A percentile compares a stretch with the other conserved stretches of the same genome.
Evolutionary conservation across 92 coral and sea anemone species (phyloP).

Genomic region (Nematostella vectensis): DNA sequence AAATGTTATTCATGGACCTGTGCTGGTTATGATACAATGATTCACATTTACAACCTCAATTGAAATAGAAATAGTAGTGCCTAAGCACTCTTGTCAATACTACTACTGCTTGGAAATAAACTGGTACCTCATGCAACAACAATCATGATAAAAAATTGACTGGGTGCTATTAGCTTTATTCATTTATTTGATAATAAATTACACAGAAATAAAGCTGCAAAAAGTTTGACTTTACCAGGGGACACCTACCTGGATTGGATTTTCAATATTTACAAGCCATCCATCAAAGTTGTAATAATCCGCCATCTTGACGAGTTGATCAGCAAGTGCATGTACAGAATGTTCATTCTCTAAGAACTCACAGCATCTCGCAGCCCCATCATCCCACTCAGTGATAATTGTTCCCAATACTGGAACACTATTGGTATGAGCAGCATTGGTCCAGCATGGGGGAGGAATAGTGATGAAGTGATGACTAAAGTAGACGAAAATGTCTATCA

Average conservation of each 20-base stretch:
- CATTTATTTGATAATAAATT: too few relatives aligned
- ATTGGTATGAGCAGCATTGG: conserved; percentile 96
- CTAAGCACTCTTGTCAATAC: too few relatives aligned
- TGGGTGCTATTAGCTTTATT: too few relatives aligned
- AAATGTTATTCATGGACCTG: too few relatives aligned
- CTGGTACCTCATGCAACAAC: too few relatives aligned
- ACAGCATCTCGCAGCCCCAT: conserved; percentile 66
- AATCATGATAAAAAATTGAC: too few relatives aligned
- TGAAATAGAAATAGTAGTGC: too few relatives aligned
- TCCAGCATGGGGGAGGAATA: conserved; percentile 97
- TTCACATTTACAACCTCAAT: too few relatives aligned
- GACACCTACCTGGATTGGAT: conserved; percentile 99
- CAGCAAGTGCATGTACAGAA: conserved; percentile 48
- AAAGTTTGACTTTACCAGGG: too few relatives aligned
- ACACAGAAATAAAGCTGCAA: too few relatives aligned
- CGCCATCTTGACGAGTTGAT: conserved; percentile 83
- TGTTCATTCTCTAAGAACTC: conserved; percentile 52
- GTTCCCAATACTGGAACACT: conserved; percentile 88
- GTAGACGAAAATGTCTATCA: conserved; percentile 86
- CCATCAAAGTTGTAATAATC: conserved; percentile 96
- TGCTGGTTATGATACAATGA: too few relatives aligned
- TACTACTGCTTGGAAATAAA: too few relatives aligned
- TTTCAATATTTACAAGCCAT: conserved; percentile 91
- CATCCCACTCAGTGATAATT: conserved; percentile 86
- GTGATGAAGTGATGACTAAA: conserved; percentile 94